These are phyloP conservation scores for Oxyscelio sp. DNA, from an alignment of 2,888 invertebrate species.

Conservation along the genomic window DNA sequence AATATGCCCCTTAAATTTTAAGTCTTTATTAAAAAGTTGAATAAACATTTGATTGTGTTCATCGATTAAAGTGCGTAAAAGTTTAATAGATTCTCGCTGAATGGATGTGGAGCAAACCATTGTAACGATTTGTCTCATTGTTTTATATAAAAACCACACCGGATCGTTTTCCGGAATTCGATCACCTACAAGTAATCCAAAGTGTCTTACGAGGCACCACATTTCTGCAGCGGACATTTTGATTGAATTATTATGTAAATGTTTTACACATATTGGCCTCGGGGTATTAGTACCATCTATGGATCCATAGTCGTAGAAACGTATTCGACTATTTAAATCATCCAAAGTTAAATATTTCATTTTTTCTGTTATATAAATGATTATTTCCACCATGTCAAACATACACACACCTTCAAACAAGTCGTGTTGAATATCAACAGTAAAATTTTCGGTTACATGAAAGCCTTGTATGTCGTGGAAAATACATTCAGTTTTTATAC, in stretches of 20 bases:
- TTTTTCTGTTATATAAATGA: slow-evolving; percentile 48
- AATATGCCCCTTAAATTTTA: no score
- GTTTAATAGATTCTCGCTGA: slow-evolving; percentile 26
- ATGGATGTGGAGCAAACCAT: slow-evolving; percentile 36
- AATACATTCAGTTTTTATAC: slow-evolving; percentile 29
- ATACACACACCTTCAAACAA: slow-evolving; percentile 44
- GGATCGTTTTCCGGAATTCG: slow-evolving; percentile 55
- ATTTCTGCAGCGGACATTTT: slow-evolving; percentile 70
- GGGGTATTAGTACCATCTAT: slow-evolving; percentile 49
- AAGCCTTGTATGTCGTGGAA: slow-evolving; percentile 29
- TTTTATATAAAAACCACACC: slow-evolving; percentile 62
- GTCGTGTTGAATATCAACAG: no score
- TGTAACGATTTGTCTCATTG: slow-evolving; percentile 51
- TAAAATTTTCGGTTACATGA: slow-evolving; percentile 50
- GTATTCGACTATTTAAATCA: slow-evolving; percentile 58
- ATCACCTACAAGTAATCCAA: slow-evolving; percentile 65
- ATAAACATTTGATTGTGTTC: no score
- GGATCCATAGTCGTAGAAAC: slow-evolving; percentile 44
- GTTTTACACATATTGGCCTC: slow-evolving; percentile 34
- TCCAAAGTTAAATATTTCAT: slow-evolving; percentile 50
- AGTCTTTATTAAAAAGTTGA: no score
- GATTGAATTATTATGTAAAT: slow-evolving; percentile 38
- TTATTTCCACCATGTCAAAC: slow-evolving; percentile 46
- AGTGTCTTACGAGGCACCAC: slow-evolving; percentile 64
- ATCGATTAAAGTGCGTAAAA: slow-evolving; percentile 44